phyloP scores from a whole-genome alignment of 2,888 invertebrate species.

The Dicycla oo region DNA sequence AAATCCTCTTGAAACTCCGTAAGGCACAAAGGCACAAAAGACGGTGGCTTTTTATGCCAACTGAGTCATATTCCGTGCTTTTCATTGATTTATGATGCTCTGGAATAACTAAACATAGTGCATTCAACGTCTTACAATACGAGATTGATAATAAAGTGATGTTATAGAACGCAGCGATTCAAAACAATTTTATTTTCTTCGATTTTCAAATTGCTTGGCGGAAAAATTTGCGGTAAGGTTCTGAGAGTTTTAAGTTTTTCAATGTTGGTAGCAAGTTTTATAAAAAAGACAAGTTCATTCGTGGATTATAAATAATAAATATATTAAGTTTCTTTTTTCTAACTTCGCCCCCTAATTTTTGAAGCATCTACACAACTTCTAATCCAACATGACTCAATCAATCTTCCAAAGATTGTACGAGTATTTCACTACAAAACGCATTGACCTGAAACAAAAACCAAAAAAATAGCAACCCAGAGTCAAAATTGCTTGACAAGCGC shows the following conservation, averaged over 20 bases:
- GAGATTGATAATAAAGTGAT: slow-evolving; percentile 56
- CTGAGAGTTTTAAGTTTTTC: slow-evolving; percentile 21
- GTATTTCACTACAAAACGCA: too few species aligned
- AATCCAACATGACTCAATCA: too few species aligned
- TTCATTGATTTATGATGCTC: slow-evolving; percentile 65
- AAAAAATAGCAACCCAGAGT: too few species aligned
- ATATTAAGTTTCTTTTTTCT: too few species aligned
- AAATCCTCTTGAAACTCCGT: slow-evolving; percentile 63
- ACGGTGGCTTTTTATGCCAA: slow-evolving; percentile 75
- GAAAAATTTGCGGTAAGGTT: slow-evolving; percentile 29
- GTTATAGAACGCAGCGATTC: slow-evolving; percentile 48
- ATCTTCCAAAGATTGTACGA: too few species aligned
- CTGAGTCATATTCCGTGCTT: slow-evolving; percentile 68
- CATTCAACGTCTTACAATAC: slow-evolving; percentile 60
- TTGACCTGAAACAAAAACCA: too few species aligned
- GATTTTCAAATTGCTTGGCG: slow-evolving; percentile 31
- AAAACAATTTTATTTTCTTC: slow-evolving; percentile 49
- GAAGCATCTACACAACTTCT: too few species aligned
- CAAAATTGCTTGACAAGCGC: too few species aligned
- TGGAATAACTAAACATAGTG: slow-evolving; percentile 57
- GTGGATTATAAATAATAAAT: too few species aligned
- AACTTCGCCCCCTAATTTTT: too few species aligned
- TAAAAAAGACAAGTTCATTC: background rate
- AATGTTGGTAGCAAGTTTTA: slow-evolving; percentile 5
- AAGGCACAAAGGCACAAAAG: slow-evolving; percentile 70